These are phyloP conservation scores for Sebastes cheni DNA, from an alignment of 2,797 vertebrate genomes.

Conservation along the genomic window DNA sequence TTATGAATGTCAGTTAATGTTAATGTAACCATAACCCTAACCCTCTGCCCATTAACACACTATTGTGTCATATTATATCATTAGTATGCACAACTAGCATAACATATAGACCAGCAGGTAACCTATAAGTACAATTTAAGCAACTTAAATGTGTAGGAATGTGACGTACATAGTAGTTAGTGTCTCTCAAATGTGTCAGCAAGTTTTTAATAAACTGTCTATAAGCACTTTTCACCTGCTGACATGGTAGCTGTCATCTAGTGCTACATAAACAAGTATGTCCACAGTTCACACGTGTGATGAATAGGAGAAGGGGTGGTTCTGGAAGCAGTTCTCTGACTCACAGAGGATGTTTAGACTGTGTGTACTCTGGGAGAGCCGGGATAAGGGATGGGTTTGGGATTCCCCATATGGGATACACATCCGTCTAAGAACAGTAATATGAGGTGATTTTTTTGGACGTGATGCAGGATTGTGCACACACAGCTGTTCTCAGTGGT, in stretches of 20 bases:
- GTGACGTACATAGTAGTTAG: neutral
- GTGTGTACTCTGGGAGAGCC: slow-evolving; percentile 48
- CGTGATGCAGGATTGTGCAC: neutral
- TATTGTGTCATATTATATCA: slow-evolving; percentile 26
- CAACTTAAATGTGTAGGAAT: neutral
- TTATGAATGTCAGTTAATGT: neutral
- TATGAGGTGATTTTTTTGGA: neutral
- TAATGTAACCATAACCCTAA: too few species aligned
- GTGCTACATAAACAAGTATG: slow-evolving; percentile 16
- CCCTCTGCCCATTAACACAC: neutral
- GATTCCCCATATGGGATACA: slow-evolving; percentile 55
- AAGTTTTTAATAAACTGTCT: neutral
- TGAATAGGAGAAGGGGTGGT: slow-evolving; percentile 26
- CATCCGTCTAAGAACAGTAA: slow-evolving; percentile 5
- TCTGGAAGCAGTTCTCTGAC: slow-evolving; percentile 49
- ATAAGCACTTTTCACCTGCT: neutral
- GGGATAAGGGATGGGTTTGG: slow-evolving; percentile 46
- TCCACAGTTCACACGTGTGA: slow-evolving; percentile 53
- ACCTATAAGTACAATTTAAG: neutral
- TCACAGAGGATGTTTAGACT: slow-evolving; percentile 76
- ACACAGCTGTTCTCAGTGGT: neutral
- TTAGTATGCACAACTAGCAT: neutral
- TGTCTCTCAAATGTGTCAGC: neutral
- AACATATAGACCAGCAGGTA: neutral
- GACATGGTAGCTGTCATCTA: neutral